phyloP scores from a whole-genome alignment of 1,140 invertebrate genomes.

The Cyclargus thomasi region DNA sequence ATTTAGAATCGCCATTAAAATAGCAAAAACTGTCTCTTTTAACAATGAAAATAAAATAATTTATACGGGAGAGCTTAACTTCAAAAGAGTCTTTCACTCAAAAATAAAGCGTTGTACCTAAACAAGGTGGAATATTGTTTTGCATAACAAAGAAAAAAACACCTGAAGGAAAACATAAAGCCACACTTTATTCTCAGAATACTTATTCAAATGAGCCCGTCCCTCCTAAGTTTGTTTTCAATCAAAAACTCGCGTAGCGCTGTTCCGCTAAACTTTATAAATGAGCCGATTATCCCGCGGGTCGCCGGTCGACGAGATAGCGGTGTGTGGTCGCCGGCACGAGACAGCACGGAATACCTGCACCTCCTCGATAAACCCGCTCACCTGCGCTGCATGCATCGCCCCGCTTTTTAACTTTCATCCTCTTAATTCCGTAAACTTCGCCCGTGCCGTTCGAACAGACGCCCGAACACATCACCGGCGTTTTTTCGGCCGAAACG shows the following conservation, averaged over 20 bases:
- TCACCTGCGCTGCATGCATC: slow-evolving; percentile 71
- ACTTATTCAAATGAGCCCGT: slow-evolving; percentile 75
- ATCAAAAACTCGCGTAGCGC: slow-evolving; percentile 72
- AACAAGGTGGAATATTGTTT: slow-evolving; percentile 75
- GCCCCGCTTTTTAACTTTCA: slow-evolving; percentile 71
- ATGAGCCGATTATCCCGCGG: slow-evolving; percentile 69
- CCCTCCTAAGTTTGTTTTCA: slow-evolving; percentile 75
- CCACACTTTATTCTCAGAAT: slow-evolving; percentile 74
- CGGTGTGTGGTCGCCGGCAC: slow-evolving; percentile 36
- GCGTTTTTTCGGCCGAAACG: slow-evolving; percentile 5
- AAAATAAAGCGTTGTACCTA: slow-evolving; percentile 74
- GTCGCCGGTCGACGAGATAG: slow-evolving; percentile 42
- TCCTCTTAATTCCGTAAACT: slow-evolving; percentile 61
- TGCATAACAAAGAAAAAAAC: slow-evolving; percentile 73
- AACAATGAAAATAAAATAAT: slow-evolving; percentile 74
- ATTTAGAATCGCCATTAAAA: slow-evolving; percentile 52
- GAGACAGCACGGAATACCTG: slow-evolving; percentile 28
- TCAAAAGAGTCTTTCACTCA: slow-evolving; percentile 74
- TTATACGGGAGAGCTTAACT: slow-evolving; percentile 73
- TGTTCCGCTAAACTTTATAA: slow-evolving; percentile 73
- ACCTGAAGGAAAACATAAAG: slow-evolving; percentile 75
- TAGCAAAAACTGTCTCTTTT: slow-evolving; percentile 62
- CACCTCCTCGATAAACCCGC: slow-evolving; percentile 55
- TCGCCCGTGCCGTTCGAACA: slow-evolving; percentile 52
- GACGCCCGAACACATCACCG: slow-evolving; percentile 21